A percentile compares a stretch with the other conserved stretches of the same genome.
These are phyloP conservation scores for Leptopilina syphax DNA, from an alignment of 2,888 invertebrate genomes.

Conservation along the genomic window DNA sequence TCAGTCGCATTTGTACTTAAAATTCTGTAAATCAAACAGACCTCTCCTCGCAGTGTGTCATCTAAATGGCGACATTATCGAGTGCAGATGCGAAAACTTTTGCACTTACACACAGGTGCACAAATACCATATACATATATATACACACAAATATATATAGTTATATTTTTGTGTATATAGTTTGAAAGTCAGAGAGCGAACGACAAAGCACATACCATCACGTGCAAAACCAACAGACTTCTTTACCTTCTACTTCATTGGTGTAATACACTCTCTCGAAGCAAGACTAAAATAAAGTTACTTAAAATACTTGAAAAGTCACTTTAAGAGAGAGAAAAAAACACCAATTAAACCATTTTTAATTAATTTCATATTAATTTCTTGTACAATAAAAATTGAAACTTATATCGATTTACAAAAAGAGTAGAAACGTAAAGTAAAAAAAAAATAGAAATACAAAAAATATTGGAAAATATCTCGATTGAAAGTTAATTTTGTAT, in stretches of 20 bases:
- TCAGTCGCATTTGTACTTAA: not conserved
- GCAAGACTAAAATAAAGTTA: constrained; percentile 16
- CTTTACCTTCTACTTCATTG: constrained; percentile 61
- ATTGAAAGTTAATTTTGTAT: not conserved
- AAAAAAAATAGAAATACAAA: too few relatives aligned
- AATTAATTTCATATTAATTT: too few relatives aligned
- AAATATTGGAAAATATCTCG: too few relatives aligned
- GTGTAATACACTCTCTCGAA: constrained; percentile 45
- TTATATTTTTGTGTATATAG: constrained; percentile 1
- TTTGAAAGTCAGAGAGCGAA: constrained; percentile 32
- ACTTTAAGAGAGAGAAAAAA: not conserved
- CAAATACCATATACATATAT: not conserved
- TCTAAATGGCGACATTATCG: constrained; percentile 15
- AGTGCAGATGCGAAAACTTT: constrained; percentile 35
- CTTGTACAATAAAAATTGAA: too few relatives aligned
- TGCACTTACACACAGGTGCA: constrained; percentile 22
- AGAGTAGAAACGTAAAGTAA: too few relatives aligned
- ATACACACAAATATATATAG: constrained; percentile 5
- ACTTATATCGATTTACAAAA: too few relatives aligned
- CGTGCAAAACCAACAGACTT: constrained; percentile 63
- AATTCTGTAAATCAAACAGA: constrained; percentile 9
- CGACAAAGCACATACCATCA: constrained; percentile 65
- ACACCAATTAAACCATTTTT: too few relatives aligned
- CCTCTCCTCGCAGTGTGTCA: not conserved
- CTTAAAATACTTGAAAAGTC: not conserved